Percentiles rank a stretch among this genome's conserved stretches.
These are phyloP conservation scores for Lathamus discolor DNA, from an alignment of 2,113 vertebrate species.

Conservation along the genomic window DNA sequence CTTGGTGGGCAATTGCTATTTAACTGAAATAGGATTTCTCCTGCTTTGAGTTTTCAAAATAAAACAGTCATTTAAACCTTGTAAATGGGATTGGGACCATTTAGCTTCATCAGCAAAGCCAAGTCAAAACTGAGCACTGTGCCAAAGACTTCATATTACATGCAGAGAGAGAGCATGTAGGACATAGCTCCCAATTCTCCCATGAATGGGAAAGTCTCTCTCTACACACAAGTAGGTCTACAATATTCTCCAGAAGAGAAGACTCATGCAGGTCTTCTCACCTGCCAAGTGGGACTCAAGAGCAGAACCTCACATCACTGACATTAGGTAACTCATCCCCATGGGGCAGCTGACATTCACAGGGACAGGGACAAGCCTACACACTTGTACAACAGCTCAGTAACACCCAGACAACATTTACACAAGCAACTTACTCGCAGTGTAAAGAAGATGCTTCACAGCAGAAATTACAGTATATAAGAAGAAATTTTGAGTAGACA, in stretches of 20 bases:
- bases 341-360: accelerated
- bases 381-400: background rate
- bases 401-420: background rate
- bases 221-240: accelerated
- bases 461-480: background rate
- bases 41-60: background rate
- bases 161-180: background rate
- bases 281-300: accelerated
- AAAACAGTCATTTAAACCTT: background rate
- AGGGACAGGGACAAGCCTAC: background rate
- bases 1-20: background rate
- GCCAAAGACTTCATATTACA: accelerated
- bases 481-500: background rate
- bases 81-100: background rate
- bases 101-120: background rate
- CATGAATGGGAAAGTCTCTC: background rate
- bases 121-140: background rate
- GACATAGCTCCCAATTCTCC: background rate
- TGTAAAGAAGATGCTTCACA: background rate
- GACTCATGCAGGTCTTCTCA: background rate
- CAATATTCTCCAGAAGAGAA: background rate
- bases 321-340: accelerated
- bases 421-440: background rate
- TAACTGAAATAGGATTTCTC: background rate
- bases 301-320: background rate